Evolutionary conservation across 2,797 vertebrate species (phyloP), one percentile per base, ranked within the genome.

Genomic region (Sarcophilus harrisii): DNA sequence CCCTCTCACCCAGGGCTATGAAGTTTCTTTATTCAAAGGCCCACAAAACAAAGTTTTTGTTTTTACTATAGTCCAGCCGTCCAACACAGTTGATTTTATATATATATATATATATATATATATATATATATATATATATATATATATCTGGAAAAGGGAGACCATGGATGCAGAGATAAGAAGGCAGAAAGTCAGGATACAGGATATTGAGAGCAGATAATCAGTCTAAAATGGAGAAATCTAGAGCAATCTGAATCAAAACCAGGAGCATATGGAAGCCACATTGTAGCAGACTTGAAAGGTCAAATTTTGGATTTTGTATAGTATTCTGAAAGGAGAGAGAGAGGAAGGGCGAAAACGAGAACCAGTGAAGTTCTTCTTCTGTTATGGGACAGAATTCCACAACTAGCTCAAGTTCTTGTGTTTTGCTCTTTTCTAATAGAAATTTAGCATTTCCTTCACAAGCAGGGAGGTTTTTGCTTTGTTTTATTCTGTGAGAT

Each of bases 401-500:
- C 62, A 73, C 32, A 73, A n/a, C 29, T 9, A 38, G n/a, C 62
- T 32, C 12, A 66, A 66, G n/a, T 66, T 66, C 13, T n/a, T 73
- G 90, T 28, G 1, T 24, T 45, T 32, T 27, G 3, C 8, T 90
- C 32, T 32, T 57, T 66, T 55, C 73, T 90, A 58, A 91, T 8
- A 92, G 62, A 96, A 93, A 32, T 32, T 93, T 2, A 93, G 91
- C 73, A 90, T 90, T 94, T 96, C 52, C 58, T 95, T 97, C 62
- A 95, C 62, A 57, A 91, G 91, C 92, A 57, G 6, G 45, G n/a
- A 21, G 6, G 66, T 45, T 45, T 81, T 24, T 21, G 58, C 8
- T 59, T 59, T 29, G 52, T 27, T 90, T 92, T 96, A 96, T 92
- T 91, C 96, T 49, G 92, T 62, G 94, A 91, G 57, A 94, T 94